Conservation (phyloP, 1,140 invertebrate genomes). For the Halesus radiatus region DNA sequence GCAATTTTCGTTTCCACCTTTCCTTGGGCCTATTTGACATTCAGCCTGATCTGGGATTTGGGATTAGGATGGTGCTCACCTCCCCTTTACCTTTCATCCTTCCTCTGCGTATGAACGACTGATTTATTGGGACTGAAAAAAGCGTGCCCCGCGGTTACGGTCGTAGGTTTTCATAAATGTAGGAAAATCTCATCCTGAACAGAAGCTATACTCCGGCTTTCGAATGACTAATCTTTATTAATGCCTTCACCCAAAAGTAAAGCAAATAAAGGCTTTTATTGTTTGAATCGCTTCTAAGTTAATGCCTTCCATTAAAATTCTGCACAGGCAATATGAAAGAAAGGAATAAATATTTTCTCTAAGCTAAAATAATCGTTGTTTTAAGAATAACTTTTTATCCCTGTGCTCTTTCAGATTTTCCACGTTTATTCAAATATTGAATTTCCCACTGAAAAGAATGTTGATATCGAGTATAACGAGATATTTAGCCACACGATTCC, state of each 20-base stretch:
- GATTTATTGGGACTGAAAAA: slow-evolving; percentile 26
- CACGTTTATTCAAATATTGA: neutral
- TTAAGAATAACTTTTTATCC: neutral
- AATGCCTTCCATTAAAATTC: too few species aligned
- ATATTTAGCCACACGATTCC: too few species aligned
- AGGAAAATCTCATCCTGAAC: neutral
- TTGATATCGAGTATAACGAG: neutral
- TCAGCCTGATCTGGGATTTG: slow-evolving; percentile 16
- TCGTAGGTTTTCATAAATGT: slow-evolving; percentile 3
- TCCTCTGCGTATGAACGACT: neutral
- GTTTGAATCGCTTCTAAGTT: neutral
- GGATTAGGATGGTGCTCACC: neutral
- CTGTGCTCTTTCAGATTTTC: neutral
- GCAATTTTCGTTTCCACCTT: slow-evolving; percentile 2
- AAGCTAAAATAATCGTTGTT: too few species aligned
- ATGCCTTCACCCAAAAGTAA: neutral
- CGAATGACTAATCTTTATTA: neutral
- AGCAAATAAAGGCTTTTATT: neutral
- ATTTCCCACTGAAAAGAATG: neutral
- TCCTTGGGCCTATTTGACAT: slow-evolving; percentile 14
- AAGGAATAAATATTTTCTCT: too few species aligned
- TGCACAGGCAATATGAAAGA: too few species aligned
- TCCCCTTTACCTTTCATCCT: neutral
- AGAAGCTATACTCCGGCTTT: neutral
- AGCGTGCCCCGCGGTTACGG: neutral